phyloP scores from a whole-genome alignment of 2,888 invertebrate species.

The Brachycybe producta region DNA sequence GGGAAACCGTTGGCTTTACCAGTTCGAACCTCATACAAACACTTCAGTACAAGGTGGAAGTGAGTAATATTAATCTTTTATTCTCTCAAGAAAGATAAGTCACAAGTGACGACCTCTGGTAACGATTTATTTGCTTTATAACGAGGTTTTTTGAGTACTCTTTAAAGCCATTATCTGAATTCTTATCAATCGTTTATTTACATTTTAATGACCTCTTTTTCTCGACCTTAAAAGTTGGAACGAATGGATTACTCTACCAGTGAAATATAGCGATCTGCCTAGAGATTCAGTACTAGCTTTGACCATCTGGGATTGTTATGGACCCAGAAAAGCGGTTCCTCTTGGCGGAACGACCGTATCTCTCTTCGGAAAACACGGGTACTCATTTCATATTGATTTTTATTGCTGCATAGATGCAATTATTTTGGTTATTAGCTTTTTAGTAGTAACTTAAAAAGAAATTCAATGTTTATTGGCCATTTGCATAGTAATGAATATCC shows the following conservation, averaged over 20 bases:
- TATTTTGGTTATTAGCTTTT: too few relatives aligned
- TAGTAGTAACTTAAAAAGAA: too few relatives aligned
- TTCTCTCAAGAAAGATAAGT: not conserved
- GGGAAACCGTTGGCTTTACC: conserved; percentile 70
- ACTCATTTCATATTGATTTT: conserved; percentile 4
- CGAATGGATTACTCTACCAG: conserved; percentile 85
- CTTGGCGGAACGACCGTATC: conserved; percentile 88
- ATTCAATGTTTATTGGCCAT: too few relatives aligned
- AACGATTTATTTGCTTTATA: not conserved
- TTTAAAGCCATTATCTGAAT: not conserved
- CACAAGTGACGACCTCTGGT: not conserved
- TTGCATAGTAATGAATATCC: too few relatives aligned
- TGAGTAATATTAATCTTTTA: conserved; percentile 39
- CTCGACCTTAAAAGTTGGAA: too few relatives aligned
- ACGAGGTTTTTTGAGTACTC: too few relatives aligned
- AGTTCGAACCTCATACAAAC: conserved; percentile 78
- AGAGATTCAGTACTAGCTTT: conserved; percentile 71
- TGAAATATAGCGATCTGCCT: conserved; percentile 82
- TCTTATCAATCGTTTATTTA: not conserved
- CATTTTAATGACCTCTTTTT: conserved; percentile 24
- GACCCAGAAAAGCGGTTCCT: conserved; percentile 65
- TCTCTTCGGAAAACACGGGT: conserved; percentile 85
- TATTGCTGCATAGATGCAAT: not conserved
- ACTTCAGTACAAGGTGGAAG: conserved; percentile 87
- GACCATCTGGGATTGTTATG: conserved; percentile 82